Base-by-base conservation (phyloP, 2,113 vertebrate genomes). In the Corynorhinus townsendii region DNA sequence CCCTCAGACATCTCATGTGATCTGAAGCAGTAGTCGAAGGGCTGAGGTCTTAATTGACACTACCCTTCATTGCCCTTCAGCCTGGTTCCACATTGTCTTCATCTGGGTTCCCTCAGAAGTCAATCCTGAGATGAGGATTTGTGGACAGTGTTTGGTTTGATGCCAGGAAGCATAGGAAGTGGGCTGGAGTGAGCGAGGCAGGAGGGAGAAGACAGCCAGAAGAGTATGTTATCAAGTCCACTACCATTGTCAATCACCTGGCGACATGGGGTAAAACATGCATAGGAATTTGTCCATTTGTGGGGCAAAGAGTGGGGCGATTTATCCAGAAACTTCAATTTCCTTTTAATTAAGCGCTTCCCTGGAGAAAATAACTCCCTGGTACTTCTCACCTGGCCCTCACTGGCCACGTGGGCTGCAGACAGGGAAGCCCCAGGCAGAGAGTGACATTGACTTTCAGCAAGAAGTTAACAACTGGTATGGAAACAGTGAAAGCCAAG, bases 321-420 rank as follows among this genome's bases (percentile, higher is more conserved):
- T 28, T 68, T 92, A 90, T 69, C 35, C 11, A 76, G 86, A 86
- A 89, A 93, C 24, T 72, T 94, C 16, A 8, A 30, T 64, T 92
- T 69, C 49, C 6, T 14, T 11, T 94, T 89, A 77, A 75, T 64
- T 69, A 79, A 90, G 10, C 12, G 56, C 33, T 64, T 71, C 11
- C 4, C 7, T 72, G 35, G 68, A 77, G 33, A 10, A 15, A 64
- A 43, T 56, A 79, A 20, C 30, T 96, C 24, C 19, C 28, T 83
- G 22, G 20, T 38, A 54, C 38, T 91, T 69, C 38, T 62, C 1
- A 1, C 7, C 7, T 89, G 45, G 8, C 77, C 20, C 28, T 76
- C 64, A 45, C 54, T 54, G 30, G 19, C 68, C 59, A 62, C 2
- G 6, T 3, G 33, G 11, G 15, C 22, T 56, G 28, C 4, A 79